Conservation (phyloP, 2,113 vertebrate genomes). For the Chelonoidis abingdonii region DNA sequence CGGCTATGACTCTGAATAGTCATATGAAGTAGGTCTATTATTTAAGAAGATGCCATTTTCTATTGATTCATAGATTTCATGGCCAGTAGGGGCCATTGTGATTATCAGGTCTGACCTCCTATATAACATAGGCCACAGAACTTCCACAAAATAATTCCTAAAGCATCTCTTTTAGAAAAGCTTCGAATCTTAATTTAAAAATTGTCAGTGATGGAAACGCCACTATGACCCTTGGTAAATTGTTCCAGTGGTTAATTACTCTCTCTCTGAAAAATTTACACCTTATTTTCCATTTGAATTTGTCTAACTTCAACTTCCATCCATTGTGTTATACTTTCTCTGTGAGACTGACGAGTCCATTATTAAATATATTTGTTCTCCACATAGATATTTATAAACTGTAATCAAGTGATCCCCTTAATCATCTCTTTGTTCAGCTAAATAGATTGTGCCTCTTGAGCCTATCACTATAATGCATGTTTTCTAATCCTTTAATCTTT, state of each 20-base stretch:
- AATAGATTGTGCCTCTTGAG: no score
- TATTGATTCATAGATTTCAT: neutral
- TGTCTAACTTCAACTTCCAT: neutral
- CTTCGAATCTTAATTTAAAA: neutral
- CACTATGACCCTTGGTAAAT: neutral
- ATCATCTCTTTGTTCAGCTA: no score
- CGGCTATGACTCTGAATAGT: neutral
- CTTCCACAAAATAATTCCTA: neutral
- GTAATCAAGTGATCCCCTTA: no score
- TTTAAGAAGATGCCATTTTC: conserved; percentile 6
- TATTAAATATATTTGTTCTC: neutral
- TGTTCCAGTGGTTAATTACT: neutral
- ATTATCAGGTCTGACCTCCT: neutral
- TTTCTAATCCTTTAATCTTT: no score
- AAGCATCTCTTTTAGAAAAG: neutral
- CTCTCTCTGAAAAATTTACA: neutral
- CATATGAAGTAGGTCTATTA: conserved; percentile 16
- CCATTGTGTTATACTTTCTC: neutral
- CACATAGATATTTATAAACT: neutral
- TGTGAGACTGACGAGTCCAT: neutral
- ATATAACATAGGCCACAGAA: neutral
- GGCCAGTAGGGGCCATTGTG: neutral
- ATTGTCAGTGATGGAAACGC: neutral
- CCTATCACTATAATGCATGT: no score
- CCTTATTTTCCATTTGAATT: neutral